These are phyloP conservation scores for Lepidochrysops patricia DNA, from an alignment of 2,888 invertebrate genomes.

Conservation along the genomic window DNA sequence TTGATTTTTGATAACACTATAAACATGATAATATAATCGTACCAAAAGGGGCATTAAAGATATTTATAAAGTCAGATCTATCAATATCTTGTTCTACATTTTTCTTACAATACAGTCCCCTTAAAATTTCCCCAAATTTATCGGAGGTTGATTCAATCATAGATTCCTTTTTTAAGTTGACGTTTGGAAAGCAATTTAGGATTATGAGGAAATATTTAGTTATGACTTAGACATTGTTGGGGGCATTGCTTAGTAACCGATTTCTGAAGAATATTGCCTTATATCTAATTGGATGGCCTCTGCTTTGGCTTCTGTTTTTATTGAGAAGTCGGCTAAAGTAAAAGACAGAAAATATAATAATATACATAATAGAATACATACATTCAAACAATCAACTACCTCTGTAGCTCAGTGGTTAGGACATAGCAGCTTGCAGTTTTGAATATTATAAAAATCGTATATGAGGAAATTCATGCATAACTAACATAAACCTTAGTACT, in stretches of 20 bases:
- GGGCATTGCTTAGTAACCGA: constrained; percentile 12
- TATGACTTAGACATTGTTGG: constrained; percentile 12
- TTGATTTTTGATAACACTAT: too few species aligned
- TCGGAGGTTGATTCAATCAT: constrained; percentile 65
- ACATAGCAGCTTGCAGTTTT: too few species aligned
- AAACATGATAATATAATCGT: too few species aligned
- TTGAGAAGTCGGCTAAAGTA: too few species aligned
- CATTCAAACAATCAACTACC: too few species aligned
- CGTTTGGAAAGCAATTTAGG: constrained; percentile 53
- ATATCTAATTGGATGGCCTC: background rate
- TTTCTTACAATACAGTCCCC: constrained; percentile 38
- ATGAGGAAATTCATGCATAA: too few species aligned
- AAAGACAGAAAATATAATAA: too few species aligned
- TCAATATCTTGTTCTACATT: background rate
- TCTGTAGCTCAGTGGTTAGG: too few species aligned
- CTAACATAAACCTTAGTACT: too few species aligned
- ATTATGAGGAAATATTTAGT: constrained; percentile 34
- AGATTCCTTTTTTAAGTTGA: constrained; percentile 58
- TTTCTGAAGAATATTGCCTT: background rate
- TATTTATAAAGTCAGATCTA: background rate
- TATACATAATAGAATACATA: too few species aligned
- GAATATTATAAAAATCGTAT: too few species aligned
- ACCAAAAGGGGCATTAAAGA: background rate
- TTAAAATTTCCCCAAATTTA: constrained; percentile 42
- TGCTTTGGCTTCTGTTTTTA: background rate